Percentiles rank a stretch among this genome's conserved stretches.
phyloP scores from a whole-genome alignment of 1,140 invertebrate species.

The Aethina tumida region DNA sequence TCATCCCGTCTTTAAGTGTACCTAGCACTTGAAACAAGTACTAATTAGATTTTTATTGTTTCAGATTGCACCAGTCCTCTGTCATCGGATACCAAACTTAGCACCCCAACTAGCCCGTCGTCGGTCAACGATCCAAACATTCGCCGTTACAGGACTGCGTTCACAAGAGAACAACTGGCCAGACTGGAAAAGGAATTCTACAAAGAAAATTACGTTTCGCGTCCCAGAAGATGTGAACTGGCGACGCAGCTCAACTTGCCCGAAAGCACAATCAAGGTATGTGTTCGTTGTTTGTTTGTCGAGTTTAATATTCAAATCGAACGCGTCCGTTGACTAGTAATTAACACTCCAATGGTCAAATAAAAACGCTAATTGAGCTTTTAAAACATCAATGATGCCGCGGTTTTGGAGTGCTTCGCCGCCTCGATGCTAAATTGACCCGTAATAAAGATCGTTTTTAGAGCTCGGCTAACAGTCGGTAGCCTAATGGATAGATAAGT shows the following conservation, averaged over 20 bases:
- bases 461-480: constrained; percentile 4
- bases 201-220: constrained; percentile 95
- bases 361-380: constrained; percentile 31
- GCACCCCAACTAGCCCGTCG: constrained; percentile 22
- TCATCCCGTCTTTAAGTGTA: constrained; percentile 4
- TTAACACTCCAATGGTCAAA: constrained; percentile 28
- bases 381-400: constrained; percentile 24
- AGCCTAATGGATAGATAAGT: constrained; percentile 31
- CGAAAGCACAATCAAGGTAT: constrained; percentile 97
- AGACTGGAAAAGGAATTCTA: constrained; percentile 95
- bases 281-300: neutral
- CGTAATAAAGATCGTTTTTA: neutral
- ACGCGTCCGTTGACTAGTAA: constrained; percentile 21
- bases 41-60: constrained; percentile 15
- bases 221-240: constrained; percentile 90
- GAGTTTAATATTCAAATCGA: too few relatives aligned
- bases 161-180: constrained; percentile 88
- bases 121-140: constrained; percentile 53
- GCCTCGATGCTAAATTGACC: constrained; percentile 15
- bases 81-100: constrained; percentile 21
- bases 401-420: constrained; percentile 11
- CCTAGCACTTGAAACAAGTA: neutral
- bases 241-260: constrained; percentile 87
- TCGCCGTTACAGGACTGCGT: constrained; percentile 92
- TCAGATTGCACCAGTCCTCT: constrained; percentile 40